phyloP scores from a whole-genome alignment of 2,797 vertebrate genomes.

The Meriones psammophilus region DNA sequence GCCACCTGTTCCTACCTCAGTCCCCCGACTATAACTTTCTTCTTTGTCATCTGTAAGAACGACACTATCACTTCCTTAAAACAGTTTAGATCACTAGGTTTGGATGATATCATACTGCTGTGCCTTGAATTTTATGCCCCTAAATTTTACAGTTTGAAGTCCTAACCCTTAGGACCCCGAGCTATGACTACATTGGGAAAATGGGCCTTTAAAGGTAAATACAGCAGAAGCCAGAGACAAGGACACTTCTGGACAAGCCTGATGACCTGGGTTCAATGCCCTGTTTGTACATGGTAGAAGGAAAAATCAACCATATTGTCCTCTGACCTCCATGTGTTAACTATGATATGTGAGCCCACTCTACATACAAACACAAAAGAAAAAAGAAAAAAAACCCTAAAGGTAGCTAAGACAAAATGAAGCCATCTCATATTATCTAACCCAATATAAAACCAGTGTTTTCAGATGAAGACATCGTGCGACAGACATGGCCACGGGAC shows the following conservation, averaged over 20 bases:
- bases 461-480: not conserved
- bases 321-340: not conserved
- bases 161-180: not conserved
- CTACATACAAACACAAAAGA: not conserved
- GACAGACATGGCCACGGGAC: not conserved
- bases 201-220: not conserved
- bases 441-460: not conserved
- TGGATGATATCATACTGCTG: not conserved
- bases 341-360: not conserved
- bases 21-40: not conserved
- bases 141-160: not conserved
- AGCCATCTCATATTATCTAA: not conserved
- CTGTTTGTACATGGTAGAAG: not conserved
- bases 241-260: not conserved
- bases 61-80: not conserved
- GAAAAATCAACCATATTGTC: not conserved
- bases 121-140: not conserved
- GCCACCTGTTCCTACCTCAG: not conserved
- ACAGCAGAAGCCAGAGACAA: not conserved
- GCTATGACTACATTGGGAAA: not conserved
- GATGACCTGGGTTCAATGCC: not conserved
- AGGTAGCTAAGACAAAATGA: not conserved
- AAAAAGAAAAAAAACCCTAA: not conserved
- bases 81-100: slow-evolving; percentile 6
- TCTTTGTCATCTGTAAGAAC: not conserved